phyloP scores from a whole-genome alignment of 2,888 invertebrate genomes.

The Netelia virgata region DNA sequence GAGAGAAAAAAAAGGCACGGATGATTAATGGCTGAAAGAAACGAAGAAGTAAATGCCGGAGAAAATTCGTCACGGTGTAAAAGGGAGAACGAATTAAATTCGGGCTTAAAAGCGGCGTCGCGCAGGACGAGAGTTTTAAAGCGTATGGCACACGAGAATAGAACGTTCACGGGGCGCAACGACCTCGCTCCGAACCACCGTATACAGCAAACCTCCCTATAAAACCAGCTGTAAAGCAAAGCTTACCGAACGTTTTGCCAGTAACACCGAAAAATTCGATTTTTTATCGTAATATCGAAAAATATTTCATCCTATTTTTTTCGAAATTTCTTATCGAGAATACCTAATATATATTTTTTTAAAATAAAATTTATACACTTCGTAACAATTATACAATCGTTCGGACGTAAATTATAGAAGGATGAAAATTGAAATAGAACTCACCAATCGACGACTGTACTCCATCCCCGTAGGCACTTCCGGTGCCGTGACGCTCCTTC shows the following conservation, averaged over 20 bases:
- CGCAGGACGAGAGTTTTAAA: conserved; percentile 61
- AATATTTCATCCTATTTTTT: not conserved
- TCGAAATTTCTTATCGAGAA: not conserved
- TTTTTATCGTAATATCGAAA: too few species aligned
- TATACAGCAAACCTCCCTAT: conserved; percentile 29
- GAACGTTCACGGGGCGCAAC: conserved; percentile 68
- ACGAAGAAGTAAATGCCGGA: conserved; percentile 18
- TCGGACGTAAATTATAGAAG: not conserved
- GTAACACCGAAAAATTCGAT: not conserved
- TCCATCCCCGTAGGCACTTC: conserved; percentile 66
- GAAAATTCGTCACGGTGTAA: conserved; percentile 46
- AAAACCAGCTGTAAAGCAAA: not conserved
- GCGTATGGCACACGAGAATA: conserved; percentile 69
- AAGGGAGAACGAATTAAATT: conserved; percentile 57
- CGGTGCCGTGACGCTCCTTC: conserved; percentile 72
- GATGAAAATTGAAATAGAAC: conserved; percentile 33
- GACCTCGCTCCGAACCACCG: conserved; percentile 65
- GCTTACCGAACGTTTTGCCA: not conserved
- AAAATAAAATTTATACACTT: not conserved
- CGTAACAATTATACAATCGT: not conserved
- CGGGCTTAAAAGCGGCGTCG: conserved; percentile 57
- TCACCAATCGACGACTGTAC: conserved; percentile 70
- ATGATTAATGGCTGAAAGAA: not conserved
- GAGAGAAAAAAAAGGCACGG: not conserved
- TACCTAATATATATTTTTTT: not conserved